Evolutionary conservation across 2,888 invertebrate genomes (phyloP), one percentile per base, ranked within the genome.

Genomic region (Eremobia ochroleuca): DNA sequence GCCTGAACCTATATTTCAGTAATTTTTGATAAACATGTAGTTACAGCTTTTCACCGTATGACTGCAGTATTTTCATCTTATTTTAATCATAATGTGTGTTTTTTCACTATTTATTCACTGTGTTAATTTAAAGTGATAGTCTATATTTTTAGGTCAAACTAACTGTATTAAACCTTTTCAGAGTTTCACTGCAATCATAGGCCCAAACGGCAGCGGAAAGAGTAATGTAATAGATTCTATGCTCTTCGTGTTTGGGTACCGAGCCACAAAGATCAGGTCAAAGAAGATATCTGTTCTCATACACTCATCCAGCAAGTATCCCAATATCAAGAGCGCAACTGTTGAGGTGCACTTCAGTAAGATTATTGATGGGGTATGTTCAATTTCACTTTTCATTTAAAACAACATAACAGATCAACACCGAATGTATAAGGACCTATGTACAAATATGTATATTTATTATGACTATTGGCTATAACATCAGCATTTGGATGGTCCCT

Each of bases 141-240:
- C 15, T 28, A 55, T 25, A 49, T 13, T 55, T 28, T n/a, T 43
- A 28, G 43, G 0, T 43, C 15, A 37, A 5, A 25, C 4, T 62
- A 37, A 76, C 9, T 31, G 4, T 25, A 15, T 40, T 25, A 25
- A 18, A 46, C 34, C 18, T 31, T 94, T 97, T 96, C 95, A 99
- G 98, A 98, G 99, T 92, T 99, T 99, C 91, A 99, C 99, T 11
- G 98, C 99, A 1, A 99, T 99, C 75, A 98, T 99, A 86, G 99
- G 99, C 0, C 99, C 99, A 0, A 99, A 99, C 95, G 99, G 99
- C 40, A 99, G 99, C 94, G 99, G 99, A 0, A 99, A 99, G 94
- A 99, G 99, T 89, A 99, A 99, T 94, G 99, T 99, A 0, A 99
- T 99, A 89, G 99, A 99, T 95, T 99, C 99, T 0, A 99, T 99